Evolutionary conservation across 2,888 invertebrate species (phyloP).

Genomic region (Dastarcus helophoroides): DNA sequence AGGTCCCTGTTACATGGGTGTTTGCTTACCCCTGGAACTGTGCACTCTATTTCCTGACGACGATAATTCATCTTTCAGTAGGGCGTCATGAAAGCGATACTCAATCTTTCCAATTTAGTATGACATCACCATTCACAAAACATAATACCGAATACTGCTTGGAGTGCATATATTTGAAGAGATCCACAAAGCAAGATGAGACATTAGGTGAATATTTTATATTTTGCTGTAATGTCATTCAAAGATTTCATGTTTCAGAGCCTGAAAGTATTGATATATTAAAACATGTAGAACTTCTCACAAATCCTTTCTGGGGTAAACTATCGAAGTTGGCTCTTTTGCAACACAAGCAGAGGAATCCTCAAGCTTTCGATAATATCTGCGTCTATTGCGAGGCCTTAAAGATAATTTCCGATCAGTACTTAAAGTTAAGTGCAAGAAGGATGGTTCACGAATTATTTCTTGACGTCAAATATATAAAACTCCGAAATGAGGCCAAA

Average conservation of each 20-base stretch:
- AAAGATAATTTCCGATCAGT: conserved; percentile 62
- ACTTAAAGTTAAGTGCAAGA: conserved; percentile 71
- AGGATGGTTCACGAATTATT: conserved; percentile 90
- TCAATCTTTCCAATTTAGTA: too few species aligned
- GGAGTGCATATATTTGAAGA: too few species aligned
- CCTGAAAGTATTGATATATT: conserved; percentile 45
- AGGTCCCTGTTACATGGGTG: conserved; percentile 56
- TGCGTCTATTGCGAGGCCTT: conserved; percentile 91
- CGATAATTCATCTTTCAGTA: too few species aligned
- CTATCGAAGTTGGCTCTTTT: conserved; percentile 74
- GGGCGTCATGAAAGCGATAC: too few species aligned
- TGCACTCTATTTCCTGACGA: conserved; percentile 49
- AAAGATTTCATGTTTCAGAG: conserved; percentile 15
- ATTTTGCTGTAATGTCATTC: too few species aligned
- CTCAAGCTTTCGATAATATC: conserved; percentile 65
- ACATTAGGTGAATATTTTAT: too few species aligned
- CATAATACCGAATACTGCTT: too few species aligned
- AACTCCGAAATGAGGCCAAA: conserved; percentile 43
- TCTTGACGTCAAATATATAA: conserved; percentile 68
- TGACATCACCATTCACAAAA: too few species aligned
- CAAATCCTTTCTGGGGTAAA: conserved; percentile 68
- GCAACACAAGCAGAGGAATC: conserved; percentile 59
- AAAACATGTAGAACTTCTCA: conserved; percentile 59
- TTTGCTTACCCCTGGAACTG: conserved; percentile 59
- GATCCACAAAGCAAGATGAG: too few species aligned